Percentiles rank a stretch among this genome's conserved stretches.
Evolutionary conservation across 2,113 vertebrate species (phyloP).

Genomic region (Emydura subglobosa): DNA sequence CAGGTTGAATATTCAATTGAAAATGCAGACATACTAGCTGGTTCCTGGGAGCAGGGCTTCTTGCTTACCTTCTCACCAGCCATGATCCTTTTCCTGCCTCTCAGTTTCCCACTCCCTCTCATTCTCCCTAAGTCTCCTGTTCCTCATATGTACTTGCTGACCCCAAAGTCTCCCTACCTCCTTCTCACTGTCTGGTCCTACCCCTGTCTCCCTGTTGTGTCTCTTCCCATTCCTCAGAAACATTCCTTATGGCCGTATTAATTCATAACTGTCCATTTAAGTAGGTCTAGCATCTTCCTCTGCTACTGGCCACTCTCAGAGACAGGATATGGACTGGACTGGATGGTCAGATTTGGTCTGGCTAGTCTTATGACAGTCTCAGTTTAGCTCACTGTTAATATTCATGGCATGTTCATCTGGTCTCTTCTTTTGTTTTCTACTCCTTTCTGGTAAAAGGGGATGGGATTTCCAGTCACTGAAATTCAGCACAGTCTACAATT

Average conservation of each 20-base stretch:
- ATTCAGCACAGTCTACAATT: background rate
- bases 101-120: background rate
- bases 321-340: background rate
- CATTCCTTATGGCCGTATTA: background rate
- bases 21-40: background rate
- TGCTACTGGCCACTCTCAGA: background rate
- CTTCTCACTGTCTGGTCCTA: constrained; percentile 15
- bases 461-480: background rate
- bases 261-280: background rate
- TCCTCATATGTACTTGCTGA: constrained; percentile 26
- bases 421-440: background rate
- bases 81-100: background rate
- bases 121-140: background rate
- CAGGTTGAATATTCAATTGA: background rate
- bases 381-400: background rate
- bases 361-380: background rate
- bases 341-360: background rate
- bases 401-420: background rate
- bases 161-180: constrained; percentile 13
- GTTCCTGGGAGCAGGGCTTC: background rate
- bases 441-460: background rate
- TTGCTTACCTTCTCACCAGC: background rate
- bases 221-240: background rate
- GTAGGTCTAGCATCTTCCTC: constrained; percentile 38
- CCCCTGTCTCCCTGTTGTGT: background rate